Conservation (phyloP, 2,888 invertebrate genomes). For the Aphidoletes aphidimyza region DNA sequence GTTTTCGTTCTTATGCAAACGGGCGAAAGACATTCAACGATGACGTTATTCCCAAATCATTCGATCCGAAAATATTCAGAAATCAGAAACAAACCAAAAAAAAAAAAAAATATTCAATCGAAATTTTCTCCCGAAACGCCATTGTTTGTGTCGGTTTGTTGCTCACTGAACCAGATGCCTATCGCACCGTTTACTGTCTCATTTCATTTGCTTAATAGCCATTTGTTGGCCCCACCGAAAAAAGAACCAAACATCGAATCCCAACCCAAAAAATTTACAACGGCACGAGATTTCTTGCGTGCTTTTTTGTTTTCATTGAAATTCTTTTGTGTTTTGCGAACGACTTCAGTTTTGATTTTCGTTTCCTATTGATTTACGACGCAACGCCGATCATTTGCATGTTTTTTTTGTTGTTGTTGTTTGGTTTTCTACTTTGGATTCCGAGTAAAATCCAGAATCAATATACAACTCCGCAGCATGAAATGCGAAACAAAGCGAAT, state of each 20-base stretch:
- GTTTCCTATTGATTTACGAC: constrained; percentile 2
- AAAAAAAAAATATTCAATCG: constrained; percentile 20
- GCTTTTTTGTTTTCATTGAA: not conserved
- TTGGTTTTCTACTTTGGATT: not conserved
- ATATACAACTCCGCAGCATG: not conserved
- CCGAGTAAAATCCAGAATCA: not conserved
- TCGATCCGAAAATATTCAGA: constrained; percentile 30
- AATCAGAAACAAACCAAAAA: no score
- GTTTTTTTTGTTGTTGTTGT: not conserved
- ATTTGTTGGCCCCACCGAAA: no score
- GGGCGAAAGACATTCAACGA: not conserved
- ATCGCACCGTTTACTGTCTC: constrained; percentile 32
- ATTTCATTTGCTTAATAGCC: constrained; percentile 24
- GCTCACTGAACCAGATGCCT: constrained; percentile 19
- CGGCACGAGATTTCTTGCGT: constrained; percentile 1
- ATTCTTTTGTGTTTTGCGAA: not conserved
- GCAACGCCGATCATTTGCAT: not conserved
- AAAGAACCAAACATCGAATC: not conserved
- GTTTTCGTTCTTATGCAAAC: not conserved
- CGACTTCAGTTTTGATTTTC: not conserved
- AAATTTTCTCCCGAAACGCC: not conserved
- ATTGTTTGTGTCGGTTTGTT: constrained; percentile 22
- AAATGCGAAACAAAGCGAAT: not conserved
- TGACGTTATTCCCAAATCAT: constrained; percentile 50
- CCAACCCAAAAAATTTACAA: not conserved